These are phyloP conservation scores for Ictidomys tridecemlineatus DNA, from an alignment of 2,113 vertebrate genomes.

Conservation along the genomic window DNA sequence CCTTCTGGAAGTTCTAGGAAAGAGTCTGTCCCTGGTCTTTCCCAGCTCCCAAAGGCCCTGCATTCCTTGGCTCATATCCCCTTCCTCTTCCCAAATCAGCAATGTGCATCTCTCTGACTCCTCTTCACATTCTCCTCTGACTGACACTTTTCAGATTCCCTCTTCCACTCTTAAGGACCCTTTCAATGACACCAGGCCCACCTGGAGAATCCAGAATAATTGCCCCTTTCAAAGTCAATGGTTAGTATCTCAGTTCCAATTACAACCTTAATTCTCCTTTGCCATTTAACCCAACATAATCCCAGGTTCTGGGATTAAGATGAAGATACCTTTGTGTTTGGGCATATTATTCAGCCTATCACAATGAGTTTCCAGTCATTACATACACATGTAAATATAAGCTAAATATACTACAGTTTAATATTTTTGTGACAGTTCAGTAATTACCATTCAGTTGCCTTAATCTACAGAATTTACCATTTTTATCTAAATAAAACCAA, in stretches of 20 bases:
- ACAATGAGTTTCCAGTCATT: not conserved
- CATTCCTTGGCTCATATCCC: not conserved
- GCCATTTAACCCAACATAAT: not conserved
- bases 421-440: constrained; percentile 60
- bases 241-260: not conserved
- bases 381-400: not conserved
- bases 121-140: not conserved
- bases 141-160: not conserved
- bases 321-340: not conserved
- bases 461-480: constrained; percentile 39
- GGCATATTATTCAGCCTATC: not conserved
- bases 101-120: not conserved
- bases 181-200: not conserved
- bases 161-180: not conserved
- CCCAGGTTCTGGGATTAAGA: not conserved
- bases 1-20: not conserved
- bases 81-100: not conserved
- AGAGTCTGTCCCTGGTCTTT: not conserved
- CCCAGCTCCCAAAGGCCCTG: not conserved
- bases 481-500: constrained; percentile 58
- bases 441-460: constrained; percentile 37
- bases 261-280: not conserved
- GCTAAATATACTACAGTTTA: not conserved
- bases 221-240: not conserved
- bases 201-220: not conserved